Evolutionary conservation across 2,797 vertebrate genomes (phyloP), one percentile per base, ranked within the genome.

Genomic region (Anisognathus igniventris): DNA sequence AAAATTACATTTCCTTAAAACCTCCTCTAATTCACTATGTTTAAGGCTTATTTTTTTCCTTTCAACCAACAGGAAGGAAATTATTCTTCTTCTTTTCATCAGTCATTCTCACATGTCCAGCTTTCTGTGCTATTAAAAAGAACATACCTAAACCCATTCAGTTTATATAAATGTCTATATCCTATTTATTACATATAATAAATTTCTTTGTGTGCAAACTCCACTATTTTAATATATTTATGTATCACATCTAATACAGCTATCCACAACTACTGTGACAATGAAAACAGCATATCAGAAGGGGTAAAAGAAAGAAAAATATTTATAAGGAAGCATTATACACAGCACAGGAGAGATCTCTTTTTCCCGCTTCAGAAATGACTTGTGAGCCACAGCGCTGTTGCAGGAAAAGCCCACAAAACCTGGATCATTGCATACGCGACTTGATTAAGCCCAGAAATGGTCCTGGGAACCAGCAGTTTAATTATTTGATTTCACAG

Each of bases 341-440:
- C 16, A 33, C 20, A 80, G 66, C 35, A 10, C 2, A 2, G 35
- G 42, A 60, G 84, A 68, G 25, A n/a, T 28, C 31, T 62, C 67
- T 73, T 48, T 83, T 30, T 3, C 22, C 35, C 14, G 2, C 76
- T 72, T 48, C 77, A 87, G 89, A 81, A 90, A 80, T 1, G 0
- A 70, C 44, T 70, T 25, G 42, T 60, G 58, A 86, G 50, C 0
- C 8, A 58, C 54, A 37, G 35, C 12, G 10, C 15, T 27, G 10
- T 7, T 4, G 10, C 77, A 90, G 72, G 74, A 62, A 83, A 58
- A 90, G 57, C 67, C 62, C 84, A 83, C 82, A 78, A 74, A 92
- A 74, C 54, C 80, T 62, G 0, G 12, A 45, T 37, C 12, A 1
- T 24, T 0, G 0, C 0, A 0, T 20, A 24, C 31, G 3, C 3